A percentile compares a stretch with the other conserved stretches of the same genome.
Evolutionary conservation across 2,888 invertebrate genomes (phyloP).

Genomic region (Phymatocera aterrima): DNA sequence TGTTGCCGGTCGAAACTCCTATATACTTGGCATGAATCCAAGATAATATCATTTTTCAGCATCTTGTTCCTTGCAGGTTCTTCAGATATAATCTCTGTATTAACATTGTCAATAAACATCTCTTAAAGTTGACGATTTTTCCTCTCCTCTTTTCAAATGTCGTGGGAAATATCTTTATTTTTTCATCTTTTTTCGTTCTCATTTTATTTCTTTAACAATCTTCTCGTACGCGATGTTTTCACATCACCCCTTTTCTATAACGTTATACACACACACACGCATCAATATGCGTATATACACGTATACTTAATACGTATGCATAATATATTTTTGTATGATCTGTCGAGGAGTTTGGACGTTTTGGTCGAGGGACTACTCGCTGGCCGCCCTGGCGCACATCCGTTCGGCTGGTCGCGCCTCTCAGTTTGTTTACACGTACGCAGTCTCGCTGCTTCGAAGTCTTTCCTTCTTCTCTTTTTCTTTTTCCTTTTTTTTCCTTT

Average conservation of each 20-base stretch:
- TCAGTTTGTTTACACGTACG: slow-evolving; percentile 40
- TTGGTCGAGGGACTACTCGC: slow-evolving; percentile 9
- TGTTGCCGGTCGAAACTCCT: neutral
- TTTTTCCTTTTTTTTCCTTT: neutral
- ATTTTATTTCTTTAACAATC: no score
- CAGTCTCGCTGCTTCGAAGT: neutral
- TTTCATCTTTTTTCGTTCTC: no score
- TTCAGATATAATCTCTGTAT: neutral
- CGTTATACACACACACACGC: no score
- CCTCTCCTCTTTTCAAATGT: no score
- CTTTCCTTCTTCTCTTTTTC: slow-evolving; percentile 1
- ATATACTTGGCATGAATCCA: neutral
- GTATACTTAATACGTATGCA: no score
- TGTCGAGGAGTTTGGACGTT: no score
- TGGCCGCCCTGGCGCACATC: slow-evolving; percentile 7
- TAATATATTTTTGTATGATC: no score
- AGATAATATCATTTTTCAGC: neutral
- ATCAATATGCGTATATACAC: no score
- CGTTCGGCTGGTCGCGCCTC: slow-evolving; percentile 28
- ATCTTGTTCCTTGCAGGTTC: neutral
- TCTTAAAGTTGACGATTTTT: no score
- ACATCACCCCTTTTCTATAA: no score
- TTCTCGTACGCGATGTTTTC: no score
- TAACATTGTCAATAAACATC: neutral
- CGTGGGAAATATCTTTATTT: no score